Evolutionary conservation across 1,140 invertebrate species (phyloP), one percentile per base, ranked within the genome.

Genomic region (Chrysopa pallens): DNA sequence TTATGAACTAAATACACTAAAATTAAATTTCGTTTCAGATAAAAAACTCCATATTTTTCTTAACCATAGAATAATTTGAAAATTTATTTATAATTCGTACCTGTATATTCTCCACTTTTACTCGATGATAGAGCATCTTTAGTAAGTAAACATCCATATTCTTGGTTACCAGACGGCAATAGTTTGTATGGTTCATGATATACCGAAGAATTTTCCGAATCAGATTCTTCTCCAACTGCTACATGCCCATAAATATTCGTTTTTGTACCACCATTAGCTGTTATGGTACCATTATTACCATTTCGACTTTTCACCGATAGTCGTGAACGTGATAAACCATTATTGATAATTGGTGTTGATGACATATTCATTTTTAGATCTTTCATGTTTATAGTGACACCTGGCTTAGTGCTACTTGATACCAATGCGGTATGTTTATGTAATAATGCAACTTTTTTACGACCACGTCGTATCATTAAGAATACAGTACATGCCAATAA

Each of bases 391-490:
- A 79, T 76, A 27, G 75, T 73, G 23, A 74, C 66, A 52, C 57
- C 46, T 50, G 64, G 40, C 56, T 61, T 50, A 52, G 65, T 52
- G 49, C 56, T 61, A 44, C 58, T 58, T 1, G 62, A 63, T 6
- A 64, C 63, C 14, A 72, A 49, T 0, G 73, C 70, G 6, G 74
- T 75, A 53, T 80, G 76, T 49, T 82, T 81, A 54, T 80, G 77
- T 29, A 79, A 65, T 0, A 76, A 57, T 1, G 73, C 72, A 1
- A 73, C 68, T 46, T 82, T 81, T 49, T 80, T 74, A 14, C 77
- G 67, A 6, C 78, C 77, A 11, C 82, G 65, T 17, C 84, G 66
- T 6, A 80, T 72, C 57, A 83, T 72, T 42, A 86, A 68, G 27
- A 80, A 69, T 1, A 78, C 67, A 8, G 73, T 77, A 50, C 76